Conservation (phyloP, 2,113 vertebrate genomes). For the Pteropus alecto region DNA sequence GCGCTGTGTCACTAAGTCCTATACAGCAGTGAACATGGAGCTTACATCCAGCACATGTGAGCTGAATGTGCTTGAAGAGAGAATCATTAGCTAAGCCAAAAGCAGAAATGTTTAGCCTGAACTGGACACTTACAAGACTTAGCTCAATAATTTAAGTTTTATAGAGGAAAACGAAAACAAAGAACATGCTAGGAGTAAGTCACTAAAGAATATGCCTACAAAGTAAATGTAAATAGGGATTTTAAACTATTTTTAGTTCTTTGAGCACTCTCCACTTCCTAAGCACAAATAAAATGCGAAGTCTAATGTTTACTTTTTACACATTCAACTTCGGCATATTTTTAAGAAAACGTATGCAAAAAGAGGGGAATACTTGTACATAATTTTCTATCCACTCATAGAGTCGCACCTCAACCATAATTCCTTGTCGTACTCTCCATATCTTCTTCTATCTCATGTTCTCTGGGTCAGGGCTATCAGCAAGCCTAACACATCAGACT, state of each 20-base stretch:
- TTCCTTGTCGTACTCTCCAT: neutral
- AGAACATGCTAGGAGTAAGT: neutral
- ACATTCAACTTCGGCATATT: neutral
- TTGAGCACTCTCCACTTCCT: neutral
- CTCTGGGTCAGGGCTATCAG: neutral
- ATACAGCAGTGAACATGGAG: neutral
- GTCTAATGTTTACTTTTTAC: neutral
- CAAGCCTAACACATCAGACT: neutral
- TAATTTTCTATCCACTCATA: neutral
- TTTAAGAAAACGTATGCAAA: conserved; percentile 11
- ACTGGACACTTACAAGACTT: neutral
- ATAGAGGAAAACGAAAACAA: neutral
- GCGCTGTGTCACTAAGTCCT: neutral
- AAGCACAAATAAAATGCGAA: neutral
- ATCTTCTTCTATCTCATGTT: neutral
- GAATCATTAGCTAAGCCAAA: conserved; percentile 5
- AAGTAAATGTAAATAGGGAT: neutral
- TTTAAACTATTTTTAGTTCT: neutral
- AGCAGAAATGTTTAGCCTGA: conserved; percentile 7
- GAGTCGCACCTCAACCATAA: neutral
- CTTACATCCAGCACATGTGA: neutral
- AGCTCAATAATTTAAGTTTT: neutral
- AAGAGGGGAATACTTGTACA: neutral
- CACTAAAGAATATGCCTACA: neutral
- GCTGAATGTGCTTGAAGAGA: neutral